Base-by-base conservation (phyloP, 1,140 invertebrate genomes). In the Leptonema lineaticorne region DNA sequence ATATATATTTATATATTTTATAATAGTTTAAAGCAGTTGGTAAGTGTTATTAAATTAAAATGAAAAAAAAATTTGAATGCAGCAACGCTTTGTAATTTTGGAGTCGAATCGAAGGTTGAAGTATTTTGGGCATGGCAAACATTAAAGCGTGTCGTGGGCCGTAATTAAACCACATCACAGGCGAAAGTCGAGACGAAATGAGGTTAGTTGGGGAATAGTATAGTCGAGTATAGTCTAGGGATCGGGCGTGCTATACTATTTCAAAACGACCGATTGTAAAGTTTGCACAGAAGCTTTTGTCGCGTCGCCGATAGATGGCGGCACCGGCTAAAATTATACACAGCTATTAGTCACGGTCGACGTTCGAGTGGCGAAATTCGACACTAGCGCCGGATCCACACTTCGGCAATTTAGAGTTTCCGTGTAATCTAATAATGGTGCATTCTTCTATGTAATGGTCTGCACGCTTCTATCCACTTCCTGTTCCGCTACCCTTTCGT, bases 171-270 rank as follows among this genome's bases (percentile, higher is more conserved):
- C 63, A 66, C 69, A 70, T 67, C 69, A 66, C 33, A 70, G 69
- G 33, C 56, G 30, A 26, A 27, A 57, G 63, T 37, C 59, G 41
- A 30, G 67, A 67, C 58, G 59, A 68, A 71, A 71, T 71, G 69
- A 71, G 69, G 50, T 57, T 68, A 71, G 58, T 71, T 71, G 56
- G 46, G n/a, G 66, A 71, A 71, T 71, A 64, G 69, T 71, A 71
- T 71, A 65, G 69, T 65, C 63, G 59, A 67, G 56, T 56, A 59
- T 60, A 26, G 64, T 20, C 22, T 24, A 37, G 58, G 24, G 22
- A 24, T 8, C 20, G 22, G n/a, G 20, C 50, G 22, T 18, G 9
- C 22, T 53, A 66, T 71, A 71, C 48, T 68, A 65, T 71, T 71
- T 71, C 69, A 67, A 71, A 71, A 57, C 59, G 65, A 62, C 60